These are phyloP conservation scores for Ephialtes manifestator DNA, from an alignment of 2,888 invertebrate genomes.

Conservation along the genomic window DNA sequence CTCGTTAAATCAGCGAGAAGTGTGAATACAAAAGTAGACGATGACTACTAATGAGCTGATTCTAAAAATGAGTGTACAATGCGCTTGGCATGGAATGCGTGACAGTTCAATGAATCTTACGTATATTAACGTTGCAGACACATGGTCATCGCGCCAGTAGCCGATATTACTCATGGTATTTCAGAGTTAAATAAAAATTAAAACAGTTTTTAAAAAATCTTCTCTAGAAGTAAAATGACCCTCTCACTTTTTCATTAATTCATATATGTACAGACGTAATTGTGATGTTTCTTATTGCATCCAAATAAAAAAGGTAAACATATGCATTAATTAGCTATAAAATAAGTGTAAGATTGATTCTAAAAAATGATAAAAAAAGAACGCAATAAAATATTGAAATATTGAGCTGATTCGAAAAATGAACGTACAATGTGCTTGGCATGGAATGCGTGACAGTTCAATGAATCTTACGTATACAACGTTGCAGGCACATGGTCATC, in stretches of 20 bases:
- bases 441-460: conserved; percentile 43
- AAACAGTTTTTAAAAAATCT: too few relatives aligned
- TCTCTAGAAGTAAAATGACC: too few relatives aligned
- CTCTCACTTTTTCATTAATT: too few relatives aligned
- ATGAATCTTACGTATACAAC: conserved; percentile 43
- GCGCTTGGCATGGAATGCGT: conserved; percentile 17
- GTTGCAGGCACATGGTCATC: conserved; percentile 3
- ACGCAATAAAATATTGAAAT: too few relatives aligned
- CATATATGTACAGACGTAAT: too few relatives aligned
- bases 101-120: conserved; percentile 55
- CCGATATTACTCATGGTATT: conserved; percentile 38
- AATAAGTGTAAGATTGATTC: too few relatives aligned
- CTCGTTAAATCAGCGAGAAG: conserved; percentile 25
- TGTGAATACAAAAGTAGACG: conserved; percentile 22
- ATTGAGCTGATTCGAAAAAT: conserved; percentile 47
- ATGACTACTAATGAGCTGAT: conserved; percentile 52
- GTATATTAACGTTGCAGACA: not conserved
- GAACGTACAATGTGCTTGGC: conserved; percentile 5
- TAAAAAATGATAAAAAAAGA: too few relatives aligned
- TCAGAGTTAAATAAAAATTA: too few relatives aligned
- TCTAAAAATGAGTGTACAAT: conserved; percentile 38
- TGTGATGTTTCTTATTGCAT: too few relatives aligned
- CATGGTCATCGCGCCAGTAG: conserved; percentile 15
- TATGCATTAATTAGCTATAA: too few relatives aligned
- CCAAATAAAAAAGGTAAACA: too few relatives aligned